Conservation (phyloP, 1,140 invertebrate genomes). For the Trissolcus basalis region DNA sequence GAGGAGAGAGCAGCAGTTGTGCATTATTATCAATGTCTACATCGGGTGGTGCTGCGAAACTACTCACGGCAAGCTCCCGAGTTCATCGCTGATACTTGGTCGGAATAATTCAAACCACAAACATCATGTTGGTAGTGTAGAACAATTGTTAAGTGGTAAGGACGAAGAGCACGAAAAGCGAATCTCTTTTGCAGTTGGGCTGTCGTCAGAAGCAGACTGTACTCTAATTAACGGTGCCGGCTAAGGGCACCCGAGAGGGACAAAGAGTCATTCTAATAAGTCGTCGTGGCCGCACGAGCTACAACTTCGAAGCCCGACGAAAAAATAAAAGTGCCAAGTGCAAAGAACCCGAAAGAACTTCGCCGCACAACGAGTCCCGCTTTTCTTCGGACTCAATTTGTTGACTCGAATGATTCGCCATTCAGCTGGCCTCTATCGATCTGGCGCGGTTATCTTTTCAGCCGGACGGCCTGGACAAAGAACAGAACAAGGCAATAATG, state of each 20-base stretch:
- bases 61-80: no score
- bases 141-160: constrained; percentile 57
- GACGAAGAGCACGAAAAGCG: constrained; percentile 52
- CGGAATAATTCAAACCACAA: constrained; percentile 67
- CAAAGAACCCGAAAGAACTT: neutral
- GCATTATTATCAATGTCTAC: constrained; percentile 52
- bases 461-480: no score
- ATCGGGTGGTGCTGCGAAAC: constrained; percentile 24
- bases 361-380: no score
- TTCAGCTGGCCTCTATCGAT: no score
- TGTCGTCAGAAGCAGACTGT: constrained; percentile 69
- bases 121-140: constrained; percentile 61
- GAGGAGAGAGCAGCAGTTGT: constrained; percentile 29
- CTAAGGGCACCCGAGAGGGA: constrained; percentile 64
- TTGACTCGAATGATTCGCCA: neutral
- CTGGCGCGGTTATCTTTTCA: no score
- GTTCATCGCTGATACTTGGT: constrained; percentile 33
- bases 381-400: constrained; percentile 3
- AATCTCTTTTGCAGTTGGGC: constrained; percentile 66
- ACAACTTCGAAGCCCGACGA: constrained; percentile 10
- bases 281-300: constrained; percentile 25
- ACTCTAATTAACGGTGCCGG: constrained; percentile 68
- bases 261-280: constrained; percentile 67
- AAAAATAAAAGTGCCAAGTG: constrained; percentile 13
- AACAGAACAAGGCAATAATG: neutral